These are phyloP conservation scores for Tetrapedia diversipes DNA, from an alignment of 2,888 invertebrate species.

Conservation along the genomic window DNA sequence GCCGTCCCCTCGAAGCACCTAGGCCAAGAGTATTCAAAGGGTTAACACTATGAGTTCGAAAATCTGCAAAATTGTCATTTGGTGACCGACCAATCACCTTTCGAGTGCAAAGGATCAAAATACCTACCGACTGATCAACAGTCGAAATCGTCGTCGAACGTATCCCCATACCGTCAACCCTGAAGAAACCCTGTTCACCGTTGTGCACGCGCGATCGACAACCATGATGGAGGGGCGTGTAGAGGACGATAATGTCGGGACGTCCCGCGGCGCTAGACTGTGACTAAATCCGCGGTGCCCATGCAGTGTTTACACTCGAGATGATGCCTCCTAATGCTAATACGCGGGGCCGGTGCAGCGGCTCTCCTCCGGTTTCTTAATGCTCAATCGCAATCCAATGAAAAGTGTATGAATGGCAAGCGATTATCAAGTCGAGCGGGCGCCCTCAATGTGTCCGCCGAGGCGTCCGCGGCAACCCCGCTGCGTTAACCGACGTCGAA, in stretches of 20 bases:
- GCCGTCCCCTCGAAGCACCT: no score
- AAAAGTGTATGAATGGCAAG: conserved; percentile 82
- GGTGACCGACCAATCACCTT: no score
- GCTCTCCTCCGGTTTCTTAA: conserved; percentile 76
- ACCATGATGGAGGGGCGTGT: no score
- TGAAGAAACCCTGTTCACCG: no score
- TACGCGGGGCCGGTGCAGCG: conserved; percentile 77
- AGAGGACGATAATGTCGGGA: conserved; percentile 62
- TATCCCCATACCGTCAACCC: no score
- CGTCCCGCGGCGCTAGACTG: conserved; percentile 80
- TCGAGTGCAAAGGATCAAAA: no score
- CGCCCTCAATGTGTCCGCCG: conserved; percentile 83
- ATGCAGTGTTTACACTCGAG: conserved; percentile 83
- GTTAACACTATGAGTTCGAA: no score
- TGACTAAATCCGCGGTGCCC: conserved; percentile 81
- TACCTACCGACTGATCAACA: no score
- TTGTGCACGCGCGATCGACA: no score
- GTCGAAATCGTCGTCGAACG: no score
- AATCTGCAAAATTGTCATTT: no score
- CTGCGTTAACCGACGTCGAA: conserved; percentile 80
- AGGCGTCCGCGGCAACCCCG: conserved; percentile 82
- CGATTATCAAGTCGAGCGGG: conserved; percentile 83
- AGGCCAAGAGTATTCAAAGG: no score
- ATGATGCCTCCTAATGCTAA: conserved; percentile 83
- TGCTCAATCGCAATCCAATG: conserved; percentile 83